Base-by-base conservation (phyloP, 2,888 invertebrate species). In the Leucophenga maculata region DNA sequence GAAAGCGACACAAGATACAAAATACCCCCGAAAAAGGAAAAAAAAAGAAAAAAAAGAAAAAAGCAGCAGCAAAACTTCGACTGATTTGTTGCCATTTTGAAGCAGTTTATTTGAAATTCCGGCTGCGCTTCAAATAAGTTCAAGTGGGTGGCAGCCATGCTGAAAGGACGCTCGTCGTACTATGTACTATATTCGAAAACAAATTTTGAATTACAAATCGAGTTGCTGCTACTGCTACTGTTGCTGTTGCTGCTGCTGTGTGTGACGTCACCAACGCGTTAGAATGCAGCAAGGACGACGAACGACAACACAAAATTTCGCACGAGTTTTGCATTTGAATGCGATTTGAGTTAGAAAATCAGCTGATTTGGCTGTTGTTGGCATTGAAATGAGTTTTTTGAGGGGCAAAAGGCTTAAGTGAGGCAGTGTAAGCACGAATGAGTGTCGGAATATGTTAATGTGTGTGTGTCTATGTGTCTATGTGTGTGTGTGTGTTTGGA, bases 321-420 rank as follows among this genome's bases (percentile, higher is more conserved):
- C 79, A 85, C 86, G 86, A 85, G 86, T 77, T 77, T 83, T 85
- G 84, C 86, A 85, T 85, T 84, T 82, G 79, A 85, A 85, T 80
- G 77, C 80, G 84, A 80, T 78, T 84, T 77, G 65, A 46, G 26
- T 70, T 31, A 52, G 26, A 16, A 50, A 72, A 75, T 70, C 75
- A 75, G 75, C 75, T 75, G 75, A 72, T 75, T 71, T 60, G 68
- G 48, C 48, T 55, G 59, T 14, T 14, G 31, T 14, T n/a, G 39
- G 59, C 26, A 16, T 16, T 31, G 32, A 39, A 39, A 39, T 39
- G 8, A n/a, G 32, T 54, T 54, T 11, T 11, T 6, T 16, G 26
- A 4, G 26, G 26, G 26, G 26, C 26, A 26, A 26, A 26, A 26
- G 26, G 26, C 3, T 26, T 26, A 26, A 26, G 26, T 54, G 20